Percentiles rank a stretch among this genome's conserved stretches.
These are phyloP conservation scores for Tapera naevia DNA, from an alignment of 2,797 vertebrate species.

Conservation along the genomic window DNA sequence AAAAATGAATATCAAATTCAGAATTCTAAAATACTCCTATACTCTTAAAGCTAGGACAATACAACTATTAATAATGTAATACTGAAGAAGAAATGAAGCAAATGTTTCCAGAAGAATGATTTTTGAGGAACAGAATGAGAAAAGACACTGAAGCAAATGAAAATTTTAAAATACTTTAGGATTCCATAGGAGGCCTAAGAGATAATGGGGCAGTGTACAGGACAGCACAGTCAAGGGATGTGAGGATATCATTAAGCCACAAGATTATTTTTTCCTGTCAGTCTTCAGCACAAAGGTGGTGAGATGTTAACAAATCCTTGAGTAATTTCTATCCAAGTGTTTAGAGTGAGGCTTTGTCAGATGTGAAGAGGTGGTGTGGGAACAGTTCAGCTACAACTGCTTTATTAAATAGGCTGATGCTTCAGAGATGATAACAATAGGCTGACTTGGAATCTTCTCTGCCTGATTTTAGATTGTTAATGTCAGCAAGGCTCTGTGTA, in stretches of 20 bases:
- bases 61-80: neutral
- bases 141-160: neutral
- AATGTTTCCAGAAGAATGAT: neutral
- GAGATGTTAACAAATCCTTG: neutral
- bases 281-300: neutral
- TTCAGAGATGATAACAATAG: neutral
- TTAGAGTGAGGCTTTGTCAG: neutral
- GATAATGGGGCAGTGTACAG: neutral
- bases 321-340: neutral
- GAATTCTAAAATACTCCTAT: neutral
- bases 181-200: neutral
- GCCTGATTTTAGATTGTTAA: neutral
- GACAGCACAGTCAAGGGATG: rapidly evolving
- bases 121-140: neutral
- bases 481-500: neutral
- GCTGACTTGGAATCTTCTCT: neutral
- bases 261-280: neutral
- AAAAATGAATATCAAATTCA: neutral
- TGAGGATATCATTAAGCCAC: neutral
- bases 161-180: neutral
- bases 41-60: neutral
- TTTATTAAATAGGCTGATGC: neutral
- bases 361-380: neutral
- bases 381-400: neutral
- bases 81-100: neutral